A percentile compares a stretch with the other conserved stretches of the same genome.
Evolutionary conservation across 1,140 invertebrate genomes (phyloP).

Genomic region (Drosophila sulfurigaster): DNA sequence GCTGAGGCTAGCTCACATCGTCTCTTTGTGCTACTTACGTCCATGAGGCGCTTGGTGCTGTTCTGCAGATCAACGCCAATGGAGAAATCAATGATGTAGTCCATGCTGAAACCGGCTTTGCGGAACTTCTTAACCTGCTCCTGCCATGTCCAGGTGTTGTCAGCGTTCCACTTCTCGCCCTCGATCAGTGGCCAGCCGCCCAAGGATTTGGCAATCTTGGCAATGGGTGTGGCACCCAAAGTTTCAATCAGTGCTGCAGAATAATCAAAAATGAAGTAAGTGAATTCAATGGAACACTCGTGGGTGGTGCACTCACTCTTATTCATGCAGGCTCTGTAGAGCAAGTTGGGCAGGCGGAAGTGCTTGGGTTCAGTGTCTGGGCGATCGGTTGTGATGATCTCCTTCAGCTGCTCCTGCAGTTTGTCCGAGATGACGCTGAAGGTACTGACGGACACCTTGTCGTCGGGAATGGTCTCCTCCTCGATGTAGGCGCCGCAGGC

Average conservation of each 20-base stretch:
- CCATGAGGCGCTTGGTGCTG: slow-evolving; percentile 92
- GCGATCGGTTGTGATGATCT: slow-evolving; percentile 90
- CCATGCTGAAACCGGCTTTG: slow-evolving; percentile 92
- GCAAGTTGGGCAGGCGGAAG: slow-evolving; percentile 90
- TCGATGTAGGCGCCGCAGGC: slow-evolving; percentile 92
- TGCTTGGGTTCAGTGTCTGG: slow-evolving; percentile 89
- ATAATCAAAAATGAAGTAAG: not conserved
- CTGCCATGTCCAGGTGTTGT: slow-evolving; percentile 91
- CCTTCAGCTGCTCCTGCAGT: slow-evolving; percentile 91
- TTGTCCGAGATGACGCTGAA: slow-evolving; percentile 93
- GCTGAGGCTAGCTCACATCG: not conserved
- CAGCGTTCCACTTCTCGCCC: slow-evolving; percentile 90
- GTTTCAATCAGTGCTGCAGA: slow-evolving; percentile 89
- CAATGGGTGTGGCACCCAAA: slow-evolving; percentile 89
- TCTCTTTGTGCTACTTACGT: slow-evolving; percentile 88
- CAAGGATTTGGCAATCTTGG: slow-evolving; percentile 89
- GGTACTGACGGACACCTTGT: slow-evolving; percentile 92
- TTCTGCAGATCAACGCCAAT: slow-evolving; percentile 96
- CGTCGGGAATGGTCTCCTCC: slow-evolving; percentile 91
- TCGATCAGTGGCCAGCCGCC: slow-evolving; percentile 96
- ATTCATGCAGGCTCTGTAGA: slow-evolving; percentile 95
- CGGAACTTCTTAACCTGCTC: slow-evolving; percentile 93
- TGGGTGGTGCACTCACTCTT: slow-evolving; percentile 88
- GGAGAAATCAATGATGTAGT: slow-evolving; percentile 97
- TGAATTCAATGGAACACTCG: not conserved